Percentiles rank a stretch among this genome's conserved stretches.
phyloP scores from a whole-genome alignment of 1,140 invertebrate species.

The Drosophila dunni region DNA sequence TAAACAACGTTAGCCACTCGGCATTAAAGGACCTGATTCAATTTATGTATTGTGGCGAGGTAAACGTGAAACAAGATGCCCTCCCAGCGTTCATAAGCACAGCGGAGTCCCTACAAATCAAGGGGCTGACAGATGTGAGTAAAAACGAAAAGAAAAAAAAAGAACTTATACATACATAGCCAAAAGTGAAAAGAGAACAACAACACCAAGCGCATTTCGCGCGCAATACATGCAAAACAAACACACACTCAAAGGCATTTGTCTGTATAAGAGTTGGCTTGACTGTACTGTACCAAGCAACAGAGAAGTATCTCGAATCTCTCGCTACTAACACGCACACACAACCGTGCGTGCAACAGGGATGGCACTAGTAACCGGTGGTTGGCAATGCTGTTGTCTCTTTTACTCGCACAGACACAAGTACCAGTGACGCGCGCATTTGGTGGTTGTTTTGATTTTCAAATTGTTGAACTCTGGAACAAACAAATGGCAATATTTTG shows the following conservation, averaged over 20 bases:
- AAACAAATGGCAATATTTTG: conserved; percentile 3
- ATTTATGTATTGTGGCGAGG: conserved; percentile 95
- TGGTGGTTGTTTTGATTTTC: conserved; percentile 62
- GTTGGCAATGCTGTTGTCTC: conserved; percentile 32
- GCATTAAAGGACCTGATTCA: conserved; percentile 91
- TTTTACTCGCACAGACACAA: conserved; percentile 11
- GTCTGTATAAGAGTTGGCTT: conserved; percentile 70
- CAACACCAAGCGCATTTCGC: conserved; percentile 49
- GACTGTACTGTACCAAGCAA: conserved; percentile 68
- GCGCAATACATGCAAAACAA: conserved; percentile 59
- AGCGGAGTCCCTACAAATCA: conserved; percentile 93
- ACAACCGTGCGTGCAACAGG: conserved; percentile 19
- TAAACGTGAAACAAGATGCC: conserved; percentile 93
- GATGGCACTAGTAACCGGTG: conserved; percentile 10
- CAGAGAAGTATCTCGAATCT: conserved; percentile 66
- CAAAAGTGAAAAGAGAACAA: conserved; percentile 30
- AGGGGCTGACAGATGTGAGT: conserved; percentile 89
- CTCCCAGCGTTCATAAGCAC: conserved; percentile 93
- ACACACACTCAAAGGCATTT: conserved; percentile 12
- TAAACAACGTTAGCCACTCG: conserved; percentile 92
- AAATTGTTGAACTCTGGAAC: conserved; percentile 4
- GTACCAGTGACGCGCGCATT: conserved; percentile 6
- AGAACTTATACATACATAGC: conserved; percentile 7
- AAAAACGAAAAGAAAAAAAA: conserved; percentile 17
- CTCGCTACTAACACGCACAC: conserved; percentile 2